These are phyloP conservation scores for Leucania comma DNA, from an alignment of 2,888 invertebrate species.

Conservation along the genomic window DNA sequence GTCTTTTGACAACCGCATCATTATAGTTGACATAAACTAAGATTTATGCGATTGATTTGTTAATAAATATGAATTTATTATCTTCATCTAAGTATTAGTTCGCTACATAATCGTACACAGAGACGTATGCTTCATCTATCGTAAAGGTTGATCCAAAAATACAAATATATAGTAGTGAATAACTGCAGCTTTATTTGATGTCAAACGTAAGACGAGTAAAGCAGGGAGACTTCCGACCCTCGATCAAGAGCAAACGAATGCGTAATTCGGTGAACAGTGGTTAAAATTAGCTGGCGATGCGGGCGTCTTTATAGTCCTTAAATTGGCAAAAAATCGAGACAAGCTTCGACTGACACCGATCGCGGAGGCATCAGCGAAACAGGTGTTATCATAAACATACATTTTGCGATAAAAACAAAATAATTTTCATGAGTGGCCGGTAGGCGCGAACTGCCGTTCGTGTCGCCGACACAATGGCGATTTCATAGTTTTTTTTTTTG, in stretches of 20 bases:
- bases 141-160: constrained; percentile 13
- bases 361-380: constrained; percentile 90
- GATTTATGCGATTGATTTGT: constrained; percentile 88
- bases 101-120: constrained; percentile 22
- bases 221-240: constrained; percentile 55
- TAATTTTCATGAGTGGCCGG: constrained; percentile 90
- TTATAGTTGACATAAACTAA: constrained; percentile 89
- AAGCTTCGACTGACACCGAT: constrained; percentile 89
- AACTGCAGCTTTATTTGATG: constrained; percentile 50
- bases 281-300: constrained; percentile 89
- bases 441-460: constrained; percentile 90
- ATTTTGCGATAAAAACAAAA: constrained; percentile 90
- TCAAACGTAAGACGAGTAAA: constrained; percentile 50
- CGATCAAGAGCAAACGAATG: constrained; percentile 79
- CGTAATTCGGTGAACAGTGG: constrained; percentile 89
- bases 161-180: constrained; percentile 34
- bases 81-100: constrained; percentile 65
- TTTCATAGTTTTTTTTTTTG: constrained; percentile 87
- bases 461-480: constrained; percentile 90
- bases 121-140: constrained; percentile 8
- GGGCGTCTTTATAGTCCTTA: constrained; percentile 90
- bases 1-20: constrained; percentile 88
- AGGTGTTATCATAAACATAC: constrained; percentile 91
- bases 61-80: constrained; percentile 83
- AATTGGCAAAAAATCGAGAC: constrained; percentile 90